phyloP scores from a whole-genome alignment of 2,888 invertebrate genomes.

The Lydus trimaculatus region DNA sequence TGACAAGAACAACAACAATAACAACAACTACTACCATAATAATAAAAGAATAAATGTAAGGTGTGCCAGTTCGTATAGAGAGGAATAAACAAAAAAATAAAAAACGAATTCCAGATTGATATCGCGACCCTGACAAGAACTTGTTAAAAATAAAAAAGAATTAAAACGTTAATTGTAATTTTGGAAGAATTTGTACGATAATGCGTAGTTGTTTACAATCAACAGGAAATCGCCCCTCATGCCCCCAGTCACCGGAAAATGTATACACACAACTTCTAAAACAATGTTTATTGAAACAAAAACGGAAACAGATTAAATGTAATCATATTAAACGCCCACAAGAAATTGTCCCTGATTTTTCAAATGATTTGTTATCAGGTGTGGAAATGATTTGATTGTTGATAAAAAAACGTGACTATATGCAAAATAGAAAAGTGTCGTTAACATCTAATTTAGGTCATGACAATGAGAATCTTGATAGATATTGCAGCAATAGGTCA shows the following conservation, averaged over 20 bases:
- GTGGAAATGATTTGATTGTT: background rate
- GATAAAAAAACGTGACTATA: slow-evolving; percentile 13
- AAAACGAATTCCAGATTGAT: slow-evolving; percentile 15
- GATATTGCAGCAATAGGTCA: slow-evolving; percentile 5
- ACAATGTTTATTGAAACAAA: background rate
- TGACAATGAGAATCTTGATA: slow-evolving; percentile 29
- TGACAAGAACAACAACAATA: too few relatives aligned
- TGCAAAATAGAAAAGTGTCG: slow-evolving; percentile 19
- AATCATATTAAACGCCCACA: slow-evolving; percentile 5
- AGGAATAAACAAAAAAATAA: slow-evolving; percentile 15
- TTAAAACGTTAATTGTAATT: background rate
- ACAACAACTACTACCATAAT: too few relatives aligned
- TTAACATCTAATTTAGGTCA: slow-evolving; percentile 28
- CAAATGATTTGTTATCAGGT: background rate
- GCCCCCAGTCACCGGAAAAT: background rate
- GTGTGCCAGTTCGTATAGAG: slow-evolving; percentile 16
- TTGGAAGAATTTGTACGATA: background rate
- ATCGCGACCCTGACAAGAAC: slow-evolving; percentile 30
- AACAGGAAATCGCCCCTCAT: slow-evolving; percentile 5
- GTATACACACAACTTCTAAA: background rate
- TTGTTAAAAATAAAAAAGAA: too few relatives aligned
- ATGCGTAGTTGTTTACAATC: slow-evolving; percentile 6
- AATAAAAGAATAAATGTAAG: slow-evolving; percentile 12
- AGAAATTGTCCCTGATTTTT: background rate
- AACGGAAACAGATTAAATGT: slow-evolving; percentile 4